Percentiles rank a stretch among this genome's conserved stretches.
These are phyloP conservation scores for Cryptoblepharus egeriae DNA, from an alignment of 2,797 vertebrate genomes.

Conservation along the genomic window DNA sequence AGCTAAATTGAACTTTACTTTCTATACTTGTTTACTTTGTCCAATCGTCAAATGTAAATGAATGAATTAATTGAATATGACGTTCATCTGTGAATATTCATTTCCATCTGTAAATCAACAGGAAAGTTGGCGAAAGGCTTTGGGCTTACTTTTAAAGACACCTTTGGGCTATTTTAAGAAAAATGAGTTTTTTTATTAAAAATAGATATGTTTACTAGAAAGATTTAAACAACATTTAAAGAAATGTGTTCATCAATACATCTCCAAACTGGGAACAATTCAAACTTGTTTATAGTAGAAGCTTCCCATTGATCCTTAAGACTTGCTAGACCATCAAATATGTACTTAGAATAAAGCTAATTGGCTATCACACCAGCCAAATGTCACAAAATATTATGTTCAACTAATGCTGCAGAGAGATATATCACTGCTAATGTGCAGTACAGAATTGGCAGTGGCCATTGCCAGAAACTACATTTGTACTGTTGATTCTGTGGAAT, in stretches of 20 bases:
- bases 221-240: constrained; percentile 11
- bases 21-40: constrained; percentile 16
- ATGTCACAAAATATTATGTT: background rate
- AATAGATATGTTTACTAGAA: constrained; percentile 2
- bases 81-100: constrained; percentile 23
- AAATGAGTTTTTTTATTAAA: constrained; percentile 6
- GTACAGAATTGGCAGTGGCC: constrained; percentile 4
- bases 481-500: constrained; percentile 30
- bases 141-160: constrained; percentile 5
- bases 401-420: background rate
- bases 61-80: constrained; percentile 21
- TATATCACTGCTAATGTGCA: background rate
- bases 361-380: background rate
- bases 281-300: background rate
- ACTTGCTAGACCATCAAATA: constrained; percentile 1
- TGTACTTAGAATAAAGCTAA: background rate
- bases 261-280: background rate
- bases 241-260: background rate
- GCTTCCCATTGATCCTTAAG: background rate
- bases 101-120: constrained; percentile 21
- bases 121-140: background rate
- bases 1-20: constrained; percentile 17
- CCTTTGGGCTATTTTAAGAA: background rate
- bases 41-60: constrained; percentile 11
- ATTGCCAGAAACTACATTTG: constrained; percentile 1